Percentiles rank a stretch among this genome's conserved stretches.
Evolutionary conservation across 2,888 invertebrate species (phyloP).

Genomic region (Cactoblastis cactorum): DNA sequence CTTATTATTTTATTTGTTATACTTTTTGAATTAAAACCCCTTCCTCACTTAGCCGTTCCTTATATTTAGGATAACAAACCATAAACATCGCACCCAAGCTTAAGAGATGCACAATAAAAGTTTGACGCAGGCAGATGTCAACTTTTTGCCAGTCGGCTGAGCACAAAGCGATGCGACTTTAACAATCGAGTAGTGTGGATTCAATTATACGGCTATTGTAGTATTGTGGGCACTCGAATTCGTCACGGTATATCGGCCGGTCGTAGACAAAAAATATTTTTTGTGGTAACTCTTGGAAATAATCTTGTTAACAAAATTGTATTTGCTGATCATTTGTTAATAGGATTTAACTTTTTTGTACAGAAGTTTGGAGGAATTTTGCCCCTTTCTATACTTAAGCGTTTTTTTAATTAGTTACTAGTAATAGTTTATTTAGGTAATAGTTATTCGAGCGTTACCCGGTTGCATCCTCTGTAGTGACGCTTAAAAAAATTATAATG

Average conservation of each 20-base stretch:
- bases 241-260: slow-evolving; percentile 16
- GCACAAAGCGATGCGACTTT: slow-evolving; percentile 12
- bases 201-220: slow-evolving; percentile 54
- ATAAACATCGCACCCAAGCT: not conserved
- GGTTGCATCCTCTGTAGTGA: too few species aligned
- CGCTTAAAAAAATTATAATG: too few species aligned
- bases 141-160: slow-evolving; percentile 28
- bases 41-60: too few species aligned
- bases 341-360: not conserved
- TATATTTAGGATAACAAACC: too few species aligned
- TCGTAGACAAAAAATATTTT: not conserved
- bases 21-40: too few species aligned
- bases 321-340: slow-evolving; percentile 3
- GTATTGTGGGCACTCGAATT: slow-evolving; percentile 29
- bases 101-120: slow-evolving; percentile 14
- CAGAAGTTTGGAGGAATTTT: not conserved
- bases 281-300: slow-evolving; percentile 12
- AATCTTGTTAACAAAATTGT: slow-evolving; percentile 6
- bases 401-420: too few species aligned
- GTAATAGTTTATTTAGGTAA: too few species aligned
- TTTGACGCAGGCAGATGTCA: slow-evolving; percentile 45
- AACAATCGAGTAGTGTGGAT: slow-evolving; percentile 40
- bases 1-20: too few species aligned
- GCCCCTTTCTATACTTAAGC: too few species aligned
- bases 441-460: too few species aligned